phyloP scores from a whole-genome alignment of 1,140 invertebrate species.

The Anagrus nilaparvatae region DNA sequence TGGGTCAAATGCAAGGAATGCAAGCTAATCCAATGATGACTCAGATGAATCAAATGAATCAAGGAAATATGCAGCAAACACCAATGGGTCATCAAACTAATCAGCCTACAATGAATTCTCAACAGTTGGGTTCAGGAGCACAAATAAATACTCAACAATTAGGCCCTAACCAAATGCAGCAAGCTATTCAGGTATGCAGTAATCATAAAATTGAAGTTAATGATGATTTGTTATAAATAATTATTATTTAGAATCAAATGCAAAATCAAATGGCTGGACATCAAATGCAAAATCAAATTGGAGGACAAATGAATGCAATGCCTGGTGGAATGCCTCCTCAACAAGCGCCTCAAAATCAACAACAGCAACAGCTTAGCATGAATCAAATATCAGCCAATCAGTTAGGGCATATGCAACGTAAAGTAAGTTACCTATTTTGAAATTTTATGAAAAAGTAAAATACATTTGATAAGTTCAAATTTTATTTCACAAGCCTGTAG shows the following conservation, averaged over 20 bases:
- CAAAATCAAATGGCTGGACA: conserved; percentile 41
- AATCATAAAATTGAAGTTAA: too few species aligned
- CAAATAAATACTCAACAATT: conserved; percentile 25
- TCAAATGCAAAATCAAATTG: conserved; percentile 35
- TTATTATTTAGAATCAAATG: conserved; percentile 33
- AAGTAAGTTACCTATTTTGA: conserved; percentile 26
- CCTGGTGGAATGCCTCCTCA: conserved; percentile 35
- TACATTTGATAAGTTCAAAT: background rate
- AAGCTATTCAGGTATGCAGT: conserved; percentile 35
- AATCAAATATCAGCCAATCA: conserved; percentile 45
- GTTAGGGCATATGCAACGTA: conserved; percentile 39
- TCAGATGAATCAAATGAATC: conserved; percentile 38
- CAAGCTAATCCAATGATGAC: conserved; percentile 37
- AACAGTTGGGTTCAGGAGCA: conserved; percentile 12
- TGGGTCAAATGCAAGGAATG: conserved; percentile 35
- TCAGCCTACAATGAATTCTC: too few species aligned
- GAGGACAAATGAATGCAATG: conserved; percentile 36
- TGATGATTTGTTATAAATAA: background rate
- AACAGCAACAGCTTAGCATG: conserved; percentile 36
- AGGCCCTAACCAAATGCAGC: conserved; percentile 32
- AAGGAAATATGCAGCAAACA: conserved; percentile 32
- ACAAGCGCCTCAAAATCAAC: conserved; percentile 39
- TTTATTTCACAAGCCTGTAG: conserved; percentile 27
- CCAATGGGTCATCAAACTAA: conserved; percentile 23
- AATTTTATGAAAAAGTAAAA: too few species aligned